Base-by-base conservation (phyloP, 2,888 invertebrate genomes). In the Criorhina ranunculi region DNA sequence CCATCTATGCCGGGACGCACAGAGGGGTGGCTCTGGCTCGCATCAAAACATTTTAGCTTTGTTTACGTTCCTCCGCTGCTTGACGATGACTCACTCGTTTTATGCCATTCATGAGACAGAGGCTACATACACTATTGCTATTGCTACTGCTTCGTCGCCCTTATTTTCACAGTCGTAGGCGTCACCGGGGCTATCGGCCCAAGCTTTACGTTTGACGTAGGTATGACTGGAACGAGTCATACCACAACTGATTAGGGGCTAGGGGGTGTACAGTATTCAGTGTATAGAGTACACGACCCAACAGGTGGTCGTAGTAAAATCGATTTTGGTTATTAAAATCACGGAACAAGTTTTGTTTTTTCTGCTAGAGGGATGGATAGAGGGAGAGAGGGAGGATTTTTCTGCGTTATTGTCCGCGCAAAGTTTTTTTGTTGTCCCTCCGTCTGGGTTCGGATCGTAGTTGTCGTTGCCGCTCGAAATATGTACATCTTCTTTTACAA, bases 261-360 rank as follows among this genome's bases (percentile, higher is more conserved):
- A 72, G 57, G 49, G 55, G 46, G 19, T 24, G 4, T 24, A 24
- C 24, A 24, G 19, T 24, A 24, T 24, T 3, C 24, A 24, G 12
- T 33, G 11, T 19, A 12, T 8, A 29, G 31, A 35, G 35, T 40
- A n/a, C 9, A 44, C 29, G 35, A 60, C 15, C 11, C 76, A 85
- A 86, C 86, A 86, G 86, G 81, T 86, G 81, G 86, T 86, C 81
- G 81, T 86, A 86, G 86, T 86, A 86, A 86, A 86, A 81, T 86
- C 81, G 81, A 81, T 86, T 70, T 67, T 33, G 17, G 70, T 80
- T 76, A 80, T 80, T 85, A 64, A 75, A 85, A 85, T 60, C 67
- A 57, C 5, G 66, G 37, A 75, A 46, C 40, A 75, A 59, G 75
- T 59, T 73, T 75, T 64, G 72, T 60, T 79, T 82, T 72, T 77